Evolutionary conservation across 2,797 vertebrate genomes (phyloP), one percentile per base, ranked within the genome.

Genomic region (Sebastes hubbsi): DNA sequence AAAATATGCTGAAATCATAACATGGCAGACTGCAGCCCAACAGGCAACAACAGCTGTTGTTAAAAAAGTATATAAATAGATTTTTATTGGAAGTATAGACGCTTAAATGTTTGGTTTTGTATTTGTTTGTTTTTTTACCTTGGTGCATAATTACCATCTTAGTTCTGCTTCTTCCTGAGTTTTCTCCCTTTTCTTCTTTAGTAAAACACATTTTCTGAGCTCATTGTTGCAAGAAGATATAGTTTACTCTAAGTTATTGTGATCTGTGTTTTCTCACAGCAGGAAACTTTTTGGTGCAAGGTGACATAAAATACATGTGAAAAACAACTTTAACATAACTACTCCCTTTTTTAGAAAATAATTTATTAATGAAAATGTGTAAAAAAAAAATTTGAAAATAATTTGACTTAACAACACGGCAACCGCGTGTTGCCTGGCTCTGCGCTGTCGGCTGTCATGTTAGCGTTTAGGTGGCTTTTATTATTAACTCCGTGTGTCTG

Each of bases 1-100:
- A 38, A 38, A 38, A 38, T 38, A 38, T 13, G 36, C 36, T 38
- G 12, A 38, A 38, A 38, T 38, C 36, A 38, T 38, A 38, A 38
- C 36, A 38, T 38, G 36, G 12, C 0, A 38, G 2, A 38, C 5
- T 38, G 12, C 0, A 38, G 36, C 36, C 36, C 36, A 38, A 0
- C 36, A 38, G 12, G 36, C 36, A 38, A 5, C 36, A 38, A 38
- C 36, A 38, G 36, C 36, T 38, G 36, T 38, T 38, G 36, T 38
- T 38, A 38, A 38, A 38, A 38, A 38, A 38, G 36, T 38, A 38
- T 38, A 5, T 38, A 38, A 6, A 38, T 38, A 38, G 36, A 38
- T 38, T 38, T 38, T 13, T 38, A 38, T 38, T 38, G 38, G 14
- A 6, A 42, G 38, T 16, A 42, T 42, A 42, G 38, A 42, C 2